Conservation (phyloP, 2,888 invertebrate species). For the Griposia aprilina region DNA sequence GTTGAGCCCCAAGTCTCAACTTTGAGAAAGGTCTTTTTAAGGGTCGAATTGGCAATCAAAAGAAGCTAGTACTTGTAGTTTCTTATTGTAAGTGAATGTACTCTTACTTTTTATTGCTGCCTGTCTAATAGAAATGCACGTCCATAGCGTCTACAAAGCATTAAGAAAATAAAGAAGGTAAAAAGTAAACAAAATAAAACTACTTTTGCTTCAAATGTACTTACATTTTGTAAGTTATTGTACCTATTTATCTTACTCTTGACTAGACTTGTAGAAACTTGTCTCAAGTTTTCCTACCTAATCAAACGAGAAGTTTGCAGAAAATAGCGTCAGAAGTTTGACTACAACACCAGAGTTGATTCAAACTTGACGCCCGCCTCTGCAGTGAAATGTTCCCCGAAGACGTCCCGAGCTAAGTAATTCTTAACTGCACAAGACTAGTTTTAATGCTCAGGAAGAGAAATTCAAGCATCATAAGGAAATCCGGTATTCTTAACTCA, state of each 20-base stretch:
- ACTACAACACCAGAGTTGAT: constrained; percentile 71
- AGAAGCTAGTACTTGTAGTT: constrained; percentile 34
- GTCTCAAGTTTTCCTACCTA: constrained; percentile 79
- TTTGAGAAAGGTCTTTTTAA: constrained; percentile 57
- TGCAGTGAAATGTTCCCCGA: constrained; percentile 70
- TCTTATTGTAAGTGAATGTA: constrained; percentile 46
- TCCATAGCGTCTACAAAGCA: constrained; percentile 42
- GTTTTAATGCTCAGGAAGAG: constrained; percentile 63
- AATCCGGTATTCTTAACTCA: constrained; percentile 55
- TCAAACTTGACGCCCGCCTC: constrained; percentile 72
- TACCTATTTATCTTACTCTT: constrained; percentile 71
- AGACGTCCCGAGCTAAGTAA: constrained; percentile 68
- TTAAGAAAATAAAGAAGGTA: constrained; percentile 34
- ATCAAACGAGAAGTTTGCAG: constrained; percentile 84
- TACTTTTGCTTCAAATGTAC: constrained; percentile 47
- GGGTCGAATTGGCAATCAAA: constrained; percentile 63
- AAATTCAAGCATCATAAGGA: constrained; percentile 59
- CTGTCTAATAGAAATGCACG: constrained; percentile 41
- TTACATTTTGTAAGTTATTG: constrained; percentile 60
- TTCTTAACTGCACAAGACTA: constrained; percentile 65
- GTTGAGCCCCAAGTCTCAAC: constrained; percentile 45
- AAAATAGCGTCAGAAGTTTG: constrained; percentile 84
- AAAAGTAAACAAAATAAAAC: constrained; percentile 37
- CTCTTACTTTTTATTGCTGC: constrained; percentile 45
- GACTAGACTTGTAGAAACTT: constrained; percentile 69